Evolutionary conservation across 1,140 invertebrate species (phyloP), one percentile per base, ranked within the genome.

Genomic region (Andricus grossulariae): DNA sequence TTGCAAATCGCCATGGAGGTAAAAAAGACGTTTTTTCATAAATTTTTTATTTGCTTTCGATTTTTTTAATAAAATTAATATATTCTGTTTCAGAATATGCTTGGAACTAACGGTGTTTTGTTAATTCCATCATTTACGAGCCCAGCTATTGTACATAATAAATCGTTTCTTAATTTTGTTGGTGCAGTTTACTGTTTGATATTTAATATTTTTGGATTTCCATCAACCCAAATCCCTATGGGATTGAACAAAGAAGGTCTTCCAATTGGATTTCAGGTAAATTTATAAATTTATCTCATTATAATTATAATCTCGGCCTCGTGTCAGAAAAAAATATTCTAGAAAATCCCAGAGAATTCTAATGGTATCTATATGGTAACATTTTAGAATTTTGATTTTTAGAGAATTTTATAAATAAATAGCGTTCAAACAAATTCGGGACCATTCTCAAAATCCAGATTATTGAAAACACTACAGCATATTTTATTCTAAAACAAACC

Each of bases 171-270:
- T 57, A 93, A 92, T 13, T 89, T 93, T 12, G 91, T 94, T 66
- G 94, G 93, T 75, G 93, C 94, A 54, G 88, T 93, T 16, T 97
- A 96, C 89, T 93, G 93, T 3, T 93, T 94, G 80, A 86, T 97
- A 25, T 95, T 96, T 83, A 98, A 97, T 91, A 90, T 95, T 2
- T 88, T 97, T 1, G 94, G 94, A 1, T 88, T 96, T 75, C 96
- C 97, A 2, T 93, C 95, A 5, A 96, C 95, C 3, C 94, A 96
- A 81, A 93, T 96, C 73, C 96, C 92, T 5, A 88, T 96, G 81
- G 96, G 96, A 0, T 70, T 96, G 1, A 92, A 93, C 79, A 86
- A 84, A 0, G 84, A 93, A 16, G 94, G 94, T 3, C 86, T 97
- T 60, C 97, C 97, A 0, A 82, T 97, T 19, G 95, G 95, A 25